Base-by-base conservation (phyloP, 2,888 invertebrate species). In the Pilophorus perplexus region DNA sequence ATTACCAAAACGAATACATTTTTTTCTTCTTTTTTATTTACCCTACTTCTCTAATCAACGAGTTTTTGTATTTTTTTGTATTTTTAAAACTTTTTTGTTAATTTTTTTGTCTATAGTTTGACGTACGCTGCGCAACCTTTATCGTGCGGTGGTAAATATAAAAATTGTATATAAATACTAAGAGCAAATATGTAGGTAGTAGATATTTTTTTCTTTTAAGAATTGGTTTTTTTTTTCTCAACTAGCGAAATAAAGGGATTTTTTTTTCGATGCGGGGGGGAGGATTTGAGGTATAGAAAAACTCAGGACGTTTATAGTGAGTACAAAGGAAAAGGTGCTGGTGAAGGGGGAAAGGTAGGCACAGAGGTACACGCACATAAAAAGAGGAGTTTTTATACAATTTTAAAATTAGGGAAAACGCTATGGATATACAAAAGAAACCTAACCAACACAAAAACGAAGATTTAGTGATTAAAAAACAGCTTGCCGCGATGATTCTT, bases 111-210 rank as follows among this genome's bases (percentile, higher is more conserved):
- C 46, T 62, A 62, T 6, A 8, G 12, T 46, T 62, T 62, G 62
- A 59, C 62, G 60, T 54, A 65, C 55, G 68, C 65, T 68, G 66
- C 68, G 66, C 68, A 68, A 68, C 60, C 37, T 66, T 68, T 68
- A 60, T 66, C 59, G 68, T 68, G 68, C 68, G 64, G 50, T 68
- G 68, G 68, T 66, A 68, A 52, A 68, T 68, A 68, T 62, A 66
- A 68, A 68, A 68, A 68, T 66, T 68, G 66, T 66, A 68, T 68
- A 68, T 66, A 68, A 68, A 68, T 68, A 68, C 68, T 68, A 68
- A 68, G 68, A 68, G 65, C 68, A 68, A 68, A 66, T 68, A 66
- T 66, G 66, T 50, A 66, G 66, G 62, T 59, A 66, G 66, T 66
- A 68, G 65, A 68, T 59, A 68, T 68, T 64, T 38, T 50, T 66